Base-by-base conservation (phyloP, 1,140 invertebrate genomes). In the Halotydeus destructor region DNA sequence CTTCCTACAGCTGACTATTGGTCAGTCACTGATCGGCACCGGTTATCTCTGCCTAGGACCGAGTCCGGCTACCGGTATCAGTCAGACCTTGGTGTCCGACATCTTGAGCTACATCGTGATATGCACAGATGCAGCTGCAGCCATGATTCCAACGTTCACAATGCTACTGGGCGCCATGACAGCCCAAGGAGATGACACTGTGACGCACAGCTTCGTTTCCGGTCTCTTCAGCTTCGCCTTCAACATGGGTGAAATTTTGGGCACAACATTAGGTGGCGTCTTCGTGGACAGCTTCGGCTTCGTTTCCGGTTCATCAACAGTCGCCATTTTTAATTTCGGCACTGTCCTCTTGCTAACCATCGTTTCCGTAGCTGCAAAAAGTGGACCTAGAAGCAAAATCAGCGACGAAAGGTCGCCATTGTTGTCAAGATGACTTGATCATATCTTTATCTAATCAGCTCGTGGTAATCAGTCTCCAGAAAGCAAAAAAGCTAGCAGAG, bases 151-250 rank as follows among this genome's bases (percentile, higher is more conserved):
- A 1, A 77, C 76, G 67, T n/a, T n/a, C n/a, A n/a, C n/a, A n/a
- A n/a, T n/a, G n/a, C n/a, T n/a, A n/a, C n/a, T n/a, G n/a, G n/a
- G n/a, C n/a, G n/a, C n/a, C n/a, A n/a, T n/a, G n/a, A n/a, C n/a
- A n/a, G 66, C 70, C 52, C 67, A 67, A 27, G 74, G 72, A 11
- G 73, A 75, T 53, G 67, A 69, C 40, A 52, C 75, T 16, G 62
- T 64, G 8, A 76, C 74, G 5, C 75, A 76, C 59, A 72, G 72
- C 50, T 60, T 74, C 0, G 72, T 77, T 43, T 73, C 73, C 1
- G 75, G 74, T 19, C 60, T 76, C 5, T 78, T 75, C 74, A 74
- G 73, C 6, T 73, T 71, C 41, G 69, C 72, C 52, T 78, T 76
- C 57, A 75, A 74, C 4, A 57, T 78, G 31, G 75, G 75, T 3